These are phyloP conservation scores for Pyrgilauda ruficollis DNA, from an alignment of 2,113 vertebrate genomes.

Conservation along the genomic window DNA sequence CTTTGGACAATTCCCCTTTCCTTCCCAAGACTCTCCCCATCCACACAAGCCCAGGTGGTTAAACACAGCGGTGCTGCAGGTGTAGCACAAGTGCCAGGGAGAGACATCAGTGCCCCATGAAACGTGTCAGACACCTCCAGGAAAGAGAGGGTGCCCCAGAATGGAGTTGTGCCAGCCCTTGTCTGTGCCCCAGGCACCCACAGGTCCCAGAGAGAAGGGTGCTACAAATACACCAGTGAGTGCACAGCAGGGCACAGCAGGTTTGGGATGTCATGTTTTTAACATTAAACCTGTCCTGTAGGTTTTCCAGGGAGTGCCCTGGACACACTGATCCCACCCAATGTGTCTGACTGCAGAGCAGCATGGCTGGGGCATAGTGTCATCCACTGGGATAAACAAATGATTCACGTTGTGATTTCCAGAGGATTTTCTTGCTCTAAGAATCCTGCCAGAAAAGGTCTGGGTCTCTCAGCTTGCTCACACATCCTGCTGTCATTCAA, in stretches of 20 bases:
- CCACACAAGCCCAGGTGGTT: neutral
- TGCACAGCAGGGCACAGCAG: neutral
- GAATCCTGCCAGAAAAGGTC: conserved; percentile 69
- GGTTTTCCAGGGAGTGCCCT: neutral
- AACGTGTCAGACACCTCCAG: neutral
- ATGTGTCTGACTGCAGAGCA: neutral
- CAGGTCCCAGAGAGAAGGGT: neutral
- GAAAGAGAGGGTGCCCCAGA: neutral
- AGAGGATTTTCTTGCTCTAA: conserved; percentile 63
- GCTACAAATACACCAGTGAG: neutral
- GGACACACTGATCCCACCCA: neutral
- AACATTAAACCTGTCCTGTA: neutral
- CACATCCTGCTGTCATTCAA: conserved; percentile 71
- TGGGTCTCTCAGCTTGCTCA: conserved; percentile 48
- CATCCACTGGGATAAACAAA: conserved; percentile 50
- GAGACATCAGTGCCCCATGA: rapidly evolving
- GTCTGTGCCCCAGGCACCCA: too few relatives aligned
- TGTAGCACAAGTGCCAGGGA: neutral
- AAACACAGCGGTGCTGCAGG: neutral
- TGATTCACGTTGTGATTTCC: conserved; percentile 63
- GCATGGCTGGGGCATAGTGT: conserved; percentile 45
- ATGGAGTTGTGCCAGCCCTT: neutral
- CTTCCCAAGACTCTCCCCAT: neutral
- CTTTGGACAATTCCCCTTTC: neutral
- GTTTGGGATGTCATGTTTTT: neutral